Percentiles rank a stretch among this genome's conserved stretches.
Evolutionary conservation across 2,113 vertebrate genomes (phyloP).

Genomic region (Nesogale talazaci): DNA sequence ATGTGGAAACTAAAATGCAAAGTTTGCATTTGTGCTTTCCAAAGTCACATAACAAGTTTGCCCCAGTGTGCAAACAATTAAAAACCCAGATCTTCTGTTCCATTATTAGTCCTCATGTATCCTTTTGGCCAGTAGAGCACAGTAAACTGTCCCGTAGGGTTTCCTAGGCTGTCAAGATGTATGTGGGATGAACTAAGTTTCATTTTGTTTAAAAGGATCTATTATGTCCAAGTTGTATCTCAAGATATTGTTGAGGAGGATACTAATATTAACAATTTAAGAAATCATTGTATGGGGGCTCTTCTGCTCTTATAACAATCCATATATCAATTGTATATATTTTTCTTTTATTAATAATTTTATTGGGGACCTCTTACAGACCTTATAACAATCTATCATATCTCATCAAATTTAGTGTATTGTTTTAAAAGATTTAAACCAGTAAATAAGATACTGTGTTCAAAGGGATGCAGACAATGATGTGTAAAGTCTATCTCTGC

Average conservation of each 20-base stretch:
- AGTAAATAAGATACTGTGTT: neutral
- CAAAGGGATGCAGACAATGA: neutral
- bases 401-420: constrained; percentile 1
- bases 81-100: neutral
- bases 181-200: no score
- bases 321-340: no score
- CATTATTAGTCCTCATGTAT: no score
- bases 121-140: no score
- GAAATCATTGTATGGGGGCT: no score
- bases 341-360: no score
- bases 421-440: constrained; percentile 3
- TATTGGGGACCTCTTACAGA: no score
- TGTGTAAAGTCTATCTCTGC: neutral
- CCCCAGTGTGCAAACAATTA: neutral
- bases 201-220: neutral
- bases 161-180: no score
- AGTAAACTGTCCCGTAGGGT: no score
- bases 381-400: neutral
- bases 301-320: no score
- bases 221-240: neutral
- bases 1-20: neutral
- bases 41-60: neutral
- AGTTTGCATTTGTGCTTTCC: neutral
- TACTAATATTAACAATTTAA: neutral
- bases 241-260: neutral